Conservation (phyloP, 2,113 vertebrate species). For the Chlorocebus sabaeus region DNA sequence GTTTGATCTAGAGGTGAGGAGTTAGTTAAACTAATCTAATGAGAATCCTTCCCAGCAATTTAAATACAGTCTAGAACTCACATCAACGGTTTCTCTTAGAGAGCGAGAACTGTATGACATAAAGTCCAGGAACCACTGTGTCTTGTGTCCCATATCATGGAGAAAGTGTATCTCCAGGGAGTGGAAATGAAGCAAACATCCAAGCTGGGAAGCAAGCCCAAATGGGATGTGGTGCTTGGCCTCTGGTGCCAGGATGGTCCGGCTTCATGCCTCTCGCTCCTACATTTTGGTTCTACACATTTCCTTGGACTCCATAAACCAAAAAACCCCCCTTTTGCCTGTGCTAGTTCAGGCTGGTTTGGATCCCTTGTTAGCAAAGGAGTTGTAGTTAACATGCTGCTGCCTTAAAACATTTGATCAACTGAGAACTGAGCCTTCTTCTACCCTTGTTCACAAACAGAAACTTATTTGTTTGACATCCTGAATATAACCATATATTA, state of each 20-base stretch:
- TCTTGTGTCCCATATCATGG: neutral
- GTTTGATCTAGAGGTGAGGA: neutral
- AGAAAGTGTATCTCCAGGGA: neutral
- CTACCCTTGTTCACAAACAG: neutral
- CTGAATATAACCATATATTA: neutral
- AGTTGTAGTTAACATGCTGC: neutral
- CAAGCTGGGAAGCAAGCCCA: neutral
- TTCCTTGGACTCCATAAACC: neutral
- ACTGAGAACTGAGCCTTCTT: neutral
- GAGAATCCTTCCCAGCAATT: neutral
- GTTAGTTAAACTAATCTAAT: neutral
- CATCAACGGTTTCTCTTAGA: neutral
- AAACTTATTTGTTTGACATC: neutral
- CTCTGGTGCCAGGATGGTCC: neutral
- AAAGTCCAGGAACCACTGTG: neutral
- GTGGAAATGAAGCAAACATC: neutral
- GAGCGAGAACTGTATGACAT: neutral
- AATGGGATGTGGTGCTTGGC: neutral
- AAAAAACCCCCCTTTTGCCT: neutral
- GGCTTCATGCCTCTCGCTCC: neutral
- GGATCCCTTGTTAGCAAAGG: neutral
- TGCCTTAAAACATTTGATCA: slow-evolving; percentile 29
- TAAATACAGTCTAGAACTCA: neutral
- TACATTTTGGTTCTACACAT: neutral
- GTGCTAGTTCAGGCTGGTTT: neutral